Evolutionary conservation across 2,113 vertebrate genomes (phyloP).

Genomic region (Lota lota): DNA sequence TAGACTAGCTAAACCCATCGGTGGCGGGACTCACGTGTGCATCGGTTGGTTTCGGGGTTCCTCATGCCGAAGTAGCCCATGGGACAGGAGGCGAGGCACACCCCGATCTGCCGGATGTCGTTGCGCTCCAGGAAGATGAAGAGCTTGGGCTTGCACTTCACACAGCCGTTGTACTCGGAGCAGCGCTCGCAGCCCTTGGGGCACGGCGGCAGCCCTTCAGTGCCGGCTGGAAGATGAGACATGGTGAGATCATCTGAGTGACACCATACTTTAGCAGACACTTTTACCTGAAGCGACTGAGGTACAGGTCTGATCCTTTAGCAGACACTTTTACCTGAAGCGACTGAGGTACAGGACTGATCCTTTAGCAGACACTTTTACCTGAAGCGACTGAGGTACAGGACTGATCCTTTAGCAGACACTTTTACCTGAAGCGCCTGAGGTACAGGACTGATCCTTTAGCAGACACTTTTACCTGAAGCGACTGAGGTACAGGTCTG

Average conservation of each 20-base stretch:
- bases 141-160: conserved; percentile 92
- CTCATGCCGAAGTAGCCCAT: conserved; percentile 93
- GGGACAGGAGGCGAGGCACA: conserved; percentile 93
- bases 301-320: background rate
- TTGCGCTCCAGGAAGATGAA: conserved; percentile 97
- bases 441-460: no score
- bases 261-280: background rate
- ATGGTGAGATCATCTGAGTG: no score
- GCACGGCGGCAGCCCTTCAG: conserved; percentile 86
- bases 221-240: conserved; percentile 79
- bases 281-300: background rate
- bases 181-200: conserved; percentile 93
- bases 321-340: no score
- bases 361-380: no score
- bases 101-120: conserved; percentile 91
- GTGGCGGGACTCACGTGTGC: conserved; percentile 86
- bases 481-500: no score
- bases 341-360: no score
- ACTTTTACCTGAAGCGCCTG: no score
- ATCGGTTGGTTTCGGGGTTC: conserved; percentile 96
- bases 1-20: background rate
- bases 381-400: no score
- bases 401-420: no score
- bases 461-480: no score
- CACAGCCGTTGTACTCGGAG: conserved; percentile 95